Base-by-base conservation (phyloP, 2,113 vertebrate genomes). In the Limanda limanda region DNA sequence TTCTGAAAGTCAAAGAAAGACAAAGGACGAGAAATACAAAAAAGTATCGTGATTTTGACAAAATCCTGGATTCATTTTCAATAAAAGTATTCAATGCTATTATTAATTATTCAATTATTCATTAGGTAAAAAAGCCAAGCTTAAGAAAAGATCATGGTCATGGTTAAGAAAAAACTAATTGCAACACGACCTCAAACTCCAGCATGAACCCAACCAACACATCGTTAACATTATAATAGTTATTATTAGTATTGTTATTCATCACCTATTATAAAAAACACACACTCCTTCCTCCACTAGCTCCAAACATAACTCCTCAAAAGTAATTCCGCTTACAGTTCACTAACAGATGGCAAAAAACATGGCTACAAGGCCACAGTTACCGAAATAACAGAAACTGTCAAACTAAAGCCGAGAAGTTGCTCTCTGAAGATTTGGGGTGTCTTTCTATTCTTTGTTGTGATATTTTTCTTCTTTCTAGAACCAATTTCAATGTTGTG, bases 401-500 rank as follows among this genome's bases (percentile, higher is more conserved):
- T 77, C 68, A 74, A 70, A 69, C 42, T 76, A 54, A 76, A 61
- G 54, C 2, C 1, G 35, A 45, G 24, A 57, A 27, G 64, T 31
- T 37, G 37, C 12, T 40, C 66, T 68, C 68, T 25, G 57, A 66
- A 59, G 21, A 9, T 27, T 66, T 23, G 4, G 64, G 8, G 2
- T 27, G 27, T 2, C 13, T 74, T 73, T 73, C 2, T 31, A 56
- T 60, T 63, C 8, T 76, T 77, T 77, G 56, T 40, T 78, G 47
- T 27, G 21, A 23, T 25, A 23, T 59, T n/a, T 37, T 61, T 37
- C 47, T 61, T 40, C 0, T 48, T 57, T 20, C 71, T 52, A n/a
- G 21, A 20, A 37, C 10, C 52, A 42, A n/a, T 72, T 69, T 81
- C 76, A 83, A 58, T 67, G 57, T 71, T 80, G 31, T 35, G 64